These are phyloP conservation scores for Peromyscus nudipes DNA, from an alignment of 2,797 vertebrate species.

Conservation along the genomic window DNA sequence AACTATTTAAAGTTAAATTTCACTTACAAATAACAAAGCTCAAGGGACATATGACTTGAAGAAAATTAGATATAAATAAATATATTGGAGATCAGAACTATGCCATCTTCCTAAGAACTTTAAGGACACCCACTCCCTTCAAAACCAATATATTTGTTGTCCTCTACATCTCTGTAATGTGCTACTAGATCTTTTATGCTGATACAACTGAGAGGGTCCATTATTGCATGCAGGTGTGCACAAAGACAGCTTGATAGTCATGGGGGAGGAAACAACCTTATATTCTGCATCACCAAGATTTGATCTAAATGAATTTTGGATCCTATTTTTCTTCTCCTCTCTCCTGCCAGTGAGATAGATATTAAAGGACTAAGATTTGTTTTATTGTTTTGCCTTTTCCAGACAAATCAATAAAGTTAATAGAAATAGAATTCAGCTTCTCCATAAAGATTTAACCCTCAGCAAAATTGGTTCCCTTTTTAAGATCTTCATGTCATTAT, in stretches of 20 bases:
- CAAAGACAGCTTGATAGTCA: background rate
- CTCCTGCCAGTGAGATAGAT: background rate
- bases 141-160: background rate
- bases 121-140: background rate
- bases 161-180: background rate
- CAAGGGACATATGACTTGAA: background rate
- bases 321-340: background rate
- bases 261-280: background rate
- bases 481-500: conserved; percentile 19
- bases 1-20: conserved; percentile 3
- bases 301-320: background rate
- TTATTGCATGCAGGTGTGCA: background rate
- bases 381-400: conserved; percentile 32
- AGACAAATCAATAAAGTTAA: conserved; percentile 39
- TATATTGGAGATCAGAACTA: background rate
- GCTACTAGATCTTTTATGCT: background rate
- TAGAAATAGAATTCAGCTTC: conserved; percentile 51
- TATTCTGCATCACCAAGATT: background rate
- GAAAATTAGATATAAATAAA: background rate
- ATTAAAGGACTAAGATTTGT: conserved; percentile 10
- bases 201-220: background rate
- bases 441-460: conserved; percentile 47
- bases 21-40: background rate
- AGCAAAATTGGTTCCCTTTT: conserved; percentile 25
- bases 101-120: background rate